Conservation (phyloP, 2,888 invertebrate species). For the Silvanus unidentatus region DNA sequence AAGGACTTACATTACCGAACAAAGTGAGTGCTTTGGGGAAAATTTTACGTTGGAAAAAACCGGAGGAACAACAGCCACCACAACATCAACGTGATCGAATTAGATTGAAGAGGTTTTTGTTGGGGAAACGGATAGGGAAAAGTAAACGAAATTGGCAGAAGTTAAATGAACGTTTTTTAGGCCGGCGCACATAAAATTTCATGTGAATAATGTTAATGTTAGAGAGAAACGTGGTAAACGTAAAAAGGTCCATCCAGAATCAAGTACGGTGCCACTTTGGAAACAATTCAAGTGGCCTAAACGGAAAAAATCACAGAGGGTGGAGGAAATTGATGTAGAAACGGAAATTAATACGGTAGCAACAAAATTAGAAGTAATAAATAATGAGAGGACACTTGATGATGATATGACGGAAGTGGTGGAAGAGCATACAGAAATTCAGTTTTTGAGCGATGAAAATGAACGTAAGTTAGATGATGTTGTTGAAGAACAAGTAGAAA, state of each 20-base stretch:
- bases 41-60: constrained; percentile 7
- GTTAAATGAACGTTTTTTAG: constrained; percentile 19
- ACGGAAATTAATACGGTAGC: no score
- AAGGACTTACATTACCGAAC: background rate
- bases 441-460: no score
- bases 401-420: no score
- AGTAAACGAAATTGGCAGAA: constrained; percentile 8
- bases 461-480: no score
- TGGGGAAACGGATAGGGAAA: background rate
- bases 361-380: no score
- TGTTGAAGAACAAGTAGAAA: no score
- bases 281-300: background rate
- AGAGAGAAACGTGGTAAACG: no score
- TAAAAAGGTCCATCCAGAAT: background rate
- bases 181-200: constrained; percentile 20
- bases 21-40: constrained; percentile 7
- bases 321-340: no score
- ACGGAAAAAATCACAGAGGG: background rate
- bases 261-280: background rate
- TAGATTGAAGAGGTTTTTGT: no score
- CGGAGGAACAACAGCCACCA: constrained; percentile 2
- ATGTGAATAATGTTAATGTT: background rate
- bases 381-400: no score
- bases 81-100: constrained; percentile 3
- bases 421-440: no score